These are phyloP conservation scores for Periphyllus acericola DNA, from an alignment of 2,888 invertebrate genomes.

Conservation along the genomic window DNA sequence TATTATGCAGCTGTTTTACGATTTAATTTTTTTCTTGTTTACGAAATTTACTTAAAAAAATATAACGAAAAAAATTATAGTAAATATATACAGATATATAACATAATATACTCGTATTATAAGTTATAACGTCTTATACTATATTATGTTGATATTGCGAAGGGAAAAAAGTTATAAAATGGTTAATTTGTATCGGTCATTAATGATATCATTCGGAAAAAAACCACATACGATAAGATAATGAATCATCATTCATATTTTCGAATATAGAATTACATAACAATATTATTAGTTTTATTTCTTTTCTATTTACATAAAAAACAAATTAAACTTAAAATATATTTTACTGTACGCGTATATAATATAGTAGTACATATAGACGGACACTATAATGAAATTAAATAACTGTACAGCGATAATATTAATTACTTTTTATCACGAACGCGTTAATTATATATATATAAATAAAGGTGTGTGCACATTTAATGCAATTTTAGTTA, in stretches of 20 bases:
- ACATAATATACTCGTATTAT: neutral
- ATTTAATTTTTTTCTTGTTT: neutral
- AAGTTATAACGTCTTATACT: neutral
- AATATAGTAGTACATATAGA: neutral
- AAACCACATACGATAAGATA: neutral
- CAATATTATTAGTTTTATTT: neutral
- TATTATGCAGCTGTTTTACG: neutral
- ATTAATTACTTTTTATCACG: constrained; percentile 15
- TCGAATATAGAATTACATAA: neutral
- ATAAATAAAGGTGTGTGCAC: neutral
- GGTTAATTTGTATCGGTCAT: neutral
- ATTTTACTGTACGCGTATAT: neutral
- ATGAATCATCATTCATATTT: constrained; percentile 19
- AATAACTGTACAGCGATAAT: neutral
- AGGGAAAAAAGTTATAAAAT: neutral
- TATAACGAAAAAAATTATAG: neutral
- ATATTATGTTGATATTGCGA: neutral
- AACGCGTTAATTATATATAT: neutral
- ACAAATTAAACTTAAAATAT: neutral
- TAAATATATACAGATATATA: neutral
- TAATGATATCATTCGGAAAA: neutral
- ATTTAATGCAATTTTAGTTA: neutral
- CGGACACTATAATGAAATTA: constrained; percentile 3
- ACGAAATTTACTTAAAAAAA: neutral
- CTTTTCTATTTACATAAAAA: neutral